phyloP scores from a whole-genome alignment of 2,113 vertebrate species.

The Ovis canadensis region DNA sequence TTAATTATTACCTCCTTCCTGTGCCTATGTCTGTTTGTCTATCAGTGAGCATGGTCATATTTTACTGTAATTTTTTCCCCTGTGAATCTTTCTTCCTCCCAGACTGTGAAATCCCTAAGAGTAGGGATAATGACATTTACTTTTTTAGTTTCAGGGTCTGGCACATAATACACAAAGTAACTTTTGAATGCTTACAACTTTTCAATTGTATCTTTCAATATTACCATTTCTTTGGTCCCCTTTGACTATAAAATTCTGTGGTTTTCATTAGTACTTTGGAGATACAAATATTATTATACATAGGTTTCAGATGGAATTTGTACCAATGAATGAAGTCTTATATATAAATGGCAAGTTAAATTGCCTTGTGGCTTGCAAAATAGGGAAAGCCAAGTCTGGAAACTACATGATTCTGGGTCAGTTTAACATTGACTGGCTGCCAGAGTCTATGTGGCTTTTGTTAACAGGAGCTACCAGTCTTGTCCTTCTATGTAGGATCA shows the following conservation, averaged over 20 bases:
- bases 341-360: conserved; percentile 7
- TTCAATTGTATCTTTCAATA: neutral
- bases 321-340: neutral
- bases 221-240: neutral
- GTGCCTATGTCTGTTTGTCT: neutral
- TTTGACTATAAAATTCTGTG: neutral
- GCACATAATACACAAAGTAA: neutral
- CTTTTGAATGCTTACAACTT: neutral
- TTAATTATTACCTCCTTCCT: neutral
- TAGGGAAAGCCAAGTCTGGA: neutral
- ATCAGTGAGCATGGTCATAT: neutral
- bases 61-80: neutral
- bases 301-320: neutral
- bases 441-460: neutral
- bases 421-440: neutral
- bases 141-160: neutral
- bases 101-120: neutral
- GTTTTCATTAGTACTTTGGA: neutral
- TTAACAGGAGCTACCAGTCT: neutral
- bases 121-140: neutral
- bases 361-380: neutral
- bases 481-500: neutral
- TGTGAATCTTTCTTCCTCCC: neutral
- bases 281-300: neutral
- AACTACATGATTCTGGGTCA: neutral